Base-by-base conservation (phyloP, 1,140 invertebrate genomes). In the Drosophila ercepeae region DNA sequence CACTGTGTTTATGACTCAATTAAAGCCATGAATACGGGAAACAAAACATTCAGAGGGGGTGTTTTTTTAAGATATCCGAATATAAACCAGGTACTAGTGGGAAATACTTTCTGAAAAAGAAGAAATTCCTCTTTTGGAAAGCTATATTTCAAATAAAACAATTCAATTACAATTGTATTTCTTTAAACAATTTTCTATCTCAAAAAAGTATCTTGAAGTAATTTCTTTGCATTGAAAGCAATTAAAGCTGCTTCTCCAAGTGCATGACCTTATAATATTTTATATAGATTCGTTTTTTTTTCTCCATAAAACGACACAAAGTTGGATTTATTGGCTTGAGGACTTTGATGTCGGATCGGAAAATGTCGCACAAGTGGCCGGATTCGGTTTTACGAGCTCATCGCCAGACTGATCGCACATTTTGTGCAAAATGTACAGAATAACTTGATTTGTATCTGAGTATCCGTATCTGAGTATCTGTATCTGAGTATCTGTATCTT, bases 371-470 rank as follows among this genome's bases (percentile, higher is more conserved):
- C 39, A 42, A 42, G 39, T 42, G 39, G 39, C 39, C 39, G 14
- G 39, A 29, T 14, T 18, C 14, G 3, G 3, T 7, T 52, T 60
- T 65, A 67, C 21, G 63, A 65, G 44, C 55, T 51, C 58, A 50
- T 50, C 61, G 50, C 39, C 44, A 42, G 34, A 11, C 42, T 21
- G 44, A 46, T 27, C 59, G 36, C 63, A 65, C 59, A 44, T 52
- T 52, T 51, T 19, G 46, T 42, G 61, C 60, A 52, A 65, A 65
- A 48, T 45, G n/a, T 21, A 2, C 21, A 21, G 21, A 21, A 46
- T 65, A 64, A 61, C 58, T 46, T 58, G 57, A 64, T 64, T 64
- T 64, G 60, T 67, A 49, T 64, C 60, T 59, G 55, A 13, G 34
- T n/a, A n/a, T n/a, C n/a, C 4, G 4, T 34, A 46, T 63, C 60